Conservation (phyloP, 2,888 invertebrate species). For the Acleris cristana region DNA sequence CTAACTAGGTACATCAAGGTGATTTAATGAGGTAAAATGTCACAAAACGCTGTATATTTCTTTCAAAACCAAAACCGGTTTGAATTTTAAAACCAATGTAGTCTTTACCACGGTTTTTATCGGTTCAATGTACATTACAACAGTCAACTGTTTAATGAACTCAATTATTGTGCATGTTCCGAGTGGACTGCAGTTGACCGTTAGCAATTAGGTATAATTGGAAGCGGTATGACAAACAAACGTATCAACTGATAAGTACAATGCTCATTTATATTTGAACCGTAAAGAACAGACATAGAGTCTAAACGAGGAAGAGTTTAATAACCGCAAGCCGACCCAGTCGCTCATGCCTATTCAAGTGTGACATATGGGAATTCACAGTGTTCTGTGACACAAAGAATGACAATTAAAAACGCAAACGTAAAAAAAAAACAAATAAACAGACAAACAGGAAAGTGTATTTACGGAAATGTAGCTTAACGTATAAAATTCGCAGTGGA, state of each 20-base stretch:
- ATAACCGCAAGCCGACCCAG: slow-evolving; percentile 20
- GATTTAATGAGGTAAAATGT: too few species aligned
- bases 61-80: too few species aligned
- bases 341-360: slow-evolving; percentile 26
- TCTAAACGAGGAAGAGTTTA: slow-evolving; percentile 1
- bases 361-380: slow-evolving; percentile 32
- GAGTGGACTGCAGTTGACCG: slow-evolving; percentile 25
- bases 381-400: slow-evolving; percentile 17
- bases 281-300: slow-evolving; percentile 4
- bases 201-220: slow-evolving; percentile 27
- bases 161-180: slow-evolving; percentile 1
- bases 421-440: background rate
- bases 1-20: too few species aligned
- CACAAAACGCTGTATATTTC: too few species aligned
- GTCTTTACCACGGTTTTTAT: background rate
- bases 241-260: slow-evolving; percentile 3
- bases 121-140: background rate
- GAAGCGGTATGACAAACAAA: slow-evolving; percentile 15
- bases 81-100: background rate
- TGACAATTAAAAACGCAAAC: slow-evolving; percentile 1
- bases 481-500: background rate
- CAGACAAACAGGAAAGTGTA: background rate
- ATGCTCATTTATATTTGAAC: slow-evolving; percentile 3
- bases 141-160: slow-evolving; percentile 24
- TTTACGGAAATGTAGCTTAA: background rate